Base-by-base conservation (phyloP, 2,797 vertebrate species). In the Mastacembelus armatus region DNA sequence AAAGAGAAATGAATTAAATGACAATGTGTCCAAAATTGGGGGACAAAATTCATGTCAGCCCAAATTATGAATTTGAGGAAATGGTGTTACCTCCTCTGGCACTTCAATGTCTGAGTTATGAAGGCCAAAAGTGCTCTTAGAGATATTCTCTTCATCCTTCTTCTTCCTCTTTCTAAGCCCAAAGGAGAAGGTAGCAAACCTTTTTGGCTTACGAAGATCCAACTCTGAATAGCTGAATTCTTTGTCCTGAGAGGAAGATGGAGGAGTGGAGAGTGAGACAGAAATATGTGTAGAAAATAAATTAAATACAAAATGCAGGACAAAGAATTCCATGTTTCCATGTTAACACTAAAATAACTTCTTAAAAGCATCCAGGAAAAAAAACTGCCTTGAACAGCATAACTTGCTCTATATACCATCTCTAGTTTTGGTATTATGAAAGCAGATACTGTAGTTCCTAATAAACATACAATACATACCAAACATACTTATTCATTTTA, bases 211-310 rank as follows among this genome's bases (percentile, higher is more conserved):
- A 3, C 62, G 71, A 0, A 90, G 88, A 61, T 91, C 91, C 60
- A 54, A 4, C 63, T 92, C 92, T 0, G 91, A 92, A 69, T 63
- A 80, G 72, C 90, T 92, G 45, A 89, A 38, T 4, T 71, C 52
- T 63, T 88, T 89, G n/a, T 4, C 56, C 89, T 91, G 66, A 52
- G 32, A 54, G 19, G 7, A 35, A n/a, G 1, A 59, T 5, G 12
- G 21, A 29, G 4, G 7, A 29, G 71, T n/a, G 3, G 8, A 56
- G 0, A 29, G 27, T 39, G 5, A 22, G 22, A 58, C 9, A 30
- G 15, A 7, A 7, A 26, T 14, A n/a, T n/a, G n/a, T n/a, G n/a
- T 18, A 52, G 33, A 19, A 1, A 12, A 47, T 27, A 30, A 22
- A 52, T 39, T 0, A 35, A 39, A 51, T 15, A 15, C 11, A 51